Evolutionary conservation across 35 echinoderm and acorn worm species (phyloP).

Genomic region (Chiridota heheva): DNA sequence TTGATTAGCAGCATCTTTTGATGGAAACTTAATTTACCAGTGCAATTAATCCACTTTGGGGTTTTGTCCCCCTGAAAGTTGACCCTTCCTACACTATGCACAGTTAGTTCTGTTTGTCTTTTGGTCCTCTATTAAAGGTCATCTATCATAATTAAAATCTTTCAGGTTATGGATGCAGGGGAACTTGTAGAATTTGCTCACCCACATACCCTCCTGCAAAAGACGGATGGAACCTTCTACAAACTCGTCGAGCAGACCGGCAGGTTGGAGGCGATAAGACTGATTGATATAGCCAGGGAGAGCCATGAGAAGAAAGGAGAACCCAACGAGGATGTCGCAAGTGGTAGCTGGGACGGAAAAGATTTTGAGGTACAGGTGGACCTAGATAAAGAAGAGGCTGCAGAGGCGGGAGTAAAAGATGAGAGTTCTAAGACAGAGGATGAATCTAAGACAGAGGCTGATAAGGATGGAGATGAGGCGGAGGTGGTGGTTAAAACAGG

Average conservation of each 20-base stretch:
- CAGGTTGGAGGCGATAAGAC: slow-evolving; percentile 38
- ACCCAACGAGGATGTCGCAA: too few relatives aligned
- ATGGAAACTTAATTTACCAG: not conserved
- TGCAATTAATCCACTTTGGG: not conserved
- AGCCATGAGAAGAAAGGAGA: slow-evolving; percentile 13
- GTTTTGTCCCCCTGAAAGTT: not conserved
- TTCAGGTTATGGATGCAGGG: slow-evolving; percentile 76
- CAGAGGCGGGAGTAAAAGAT: not conserved
- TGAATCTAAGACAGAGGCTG: not conserved
- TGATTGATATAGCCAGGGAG: slow-evolving; percentile 37
- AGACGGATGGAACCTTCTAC: slow-evolving; percentile 39
- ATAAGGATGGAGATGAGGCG: not conserved
- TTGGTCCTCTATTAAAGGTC: not conserved
- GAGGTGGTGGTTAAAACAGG: not conserved
- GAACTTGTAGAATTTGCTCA: slow-evolving; percentile 77
- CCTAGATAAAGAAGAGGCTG: not conserved
- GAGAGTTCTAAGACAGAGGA: not conserved
- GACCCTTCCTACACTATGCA: not conserved
- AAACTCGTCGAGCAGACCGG: slow-evolving; percentile 79
- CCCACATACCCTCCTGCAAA: slow-evolving; percentile 62
- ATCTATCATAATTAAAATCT: not conserved
- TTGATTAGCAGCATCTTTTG: too few relatives aligned
- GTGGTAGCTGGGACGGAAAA: too few relatives aligned
- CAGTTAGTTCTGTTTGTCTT: not conserved
- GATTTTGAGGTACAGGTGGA: too few relatives aligned